Base-by-base conservation (phyloP, 2,888 invertebrate genomes). In the Cheilosia urbana region DNA sequence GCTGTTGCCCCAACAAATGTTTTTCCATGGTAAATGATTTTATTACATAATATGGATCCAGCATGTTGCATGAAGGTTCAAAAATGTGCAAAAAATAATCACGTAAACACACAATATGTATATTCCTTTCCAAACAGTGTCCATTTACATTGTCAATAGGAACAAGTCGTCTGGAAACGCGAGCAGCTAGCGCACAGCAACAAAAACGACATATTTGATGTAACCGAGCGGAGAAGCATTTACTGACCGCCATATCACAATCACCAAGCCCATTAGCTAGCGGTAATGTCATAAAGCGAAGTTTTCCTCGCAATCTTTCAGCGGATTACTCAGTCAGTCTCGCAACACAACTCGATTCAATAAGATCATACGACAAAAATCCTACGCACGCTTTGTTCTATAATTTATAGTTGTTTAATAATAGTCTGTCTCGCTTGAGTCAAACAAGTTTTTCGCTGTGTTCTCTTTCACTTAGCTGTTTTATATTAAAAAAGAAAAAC, bases 261-360 rank as follows among this genome's bases (percentile, higher is more conserved):
- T 71, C 69, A 71, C 60, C 66, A 79, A 51, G 47, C 40, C 40
- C 65, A 73, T 66, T 71, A 71, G 75, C 69, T 71, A 71, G 75
- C 69, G 69, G 65, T 9, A 17, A 19, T 19, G 47, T 63, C 49
- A 51, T 37, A 47, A 49, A 24, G 53, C 65, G 55, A 30, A 24
- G 49, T 40, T 42, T 75, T 71, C 66, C 57, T 73, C 63, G 58
- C 60, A 71, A 57, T 68, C 47, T 40, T 49, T 42, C 42, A 78
- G 55, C 42, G 17, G 17, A 27, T 62, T 17, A 40, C 42, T 58
- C 53, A 71, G 62, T 84, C 66, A 84, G 84, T 84, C 80, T 60
- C 75, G 17, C 73, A 69, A 11, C 51, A 75, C 71, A 71, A 75
- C 75, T 66, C 75, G 71, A 75, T 66, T 71, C 27, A 47, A 0